These are phyloP conservation scores for Nyctereutes procyonoides DNA, from an alignment of 2,113 vertebrate genomes.

Conservation along the genomic window DNA sequence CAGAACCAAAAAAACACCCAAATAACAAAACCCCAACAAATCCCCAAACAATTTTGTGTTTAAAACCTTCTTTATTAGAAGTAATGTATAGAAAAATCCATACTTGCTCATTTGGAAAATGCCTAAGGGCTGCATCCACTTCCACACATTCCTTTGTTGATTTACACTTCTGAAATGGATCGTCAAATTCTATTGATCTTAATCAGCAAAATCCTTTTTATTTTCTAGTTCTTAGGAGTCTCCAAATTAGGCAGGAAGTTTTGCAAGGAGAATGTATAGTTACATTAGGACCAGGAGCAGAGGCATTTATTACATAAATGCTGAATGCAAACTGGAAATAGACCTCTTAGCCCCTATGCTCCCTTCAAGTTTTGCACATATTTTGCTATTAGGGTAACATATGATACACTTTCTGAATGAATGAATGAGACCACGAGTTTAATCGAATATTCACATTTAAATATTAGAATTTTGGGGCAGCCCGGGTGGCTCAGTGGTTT, in stretches of 20 bases:
- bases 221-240: slow-evolving; percentile 29
- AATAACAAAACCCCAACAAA: background rate
- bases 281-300: background rate
- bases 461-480: background rate
- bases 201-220: slow-evolving; percentile 29
- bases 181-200: slow-evolving; percentile 62
- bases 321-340: background rate
- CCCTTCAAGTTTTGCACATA: background rate
- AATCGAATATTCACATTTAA: slow-evolving; percentile 18
- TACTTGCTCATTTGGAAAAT: slow-evolving; percentile 30
- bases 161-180: slow-evolving; percentile 68
- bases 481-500: no score
- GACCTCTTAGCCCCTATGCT: background rate
- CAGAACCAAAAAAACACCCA: background rate
- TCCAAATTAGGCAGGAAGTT: slow-evolving; percentile 48
- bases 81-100: slow-evolving; percentile 61
- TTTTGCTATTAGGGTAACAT: background rate
- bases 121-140: background rate
- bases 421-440: background rate
- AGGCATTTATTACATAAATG: slow-evolving; percentile 1
- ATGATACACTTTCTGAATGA: background rate
- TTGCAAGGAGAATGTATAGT: background rate
- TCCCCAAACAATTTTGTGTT: background rate
- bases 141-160: slow-evolving; percentile 16
- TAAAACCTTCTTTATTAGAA: slow-evolving; percentile 56